Percentiles rank a stretch among this genome's conserved stretches.
Conservation (phyloP, 2,888 invertebrate species). For the Gortyna flavago region DNA sequence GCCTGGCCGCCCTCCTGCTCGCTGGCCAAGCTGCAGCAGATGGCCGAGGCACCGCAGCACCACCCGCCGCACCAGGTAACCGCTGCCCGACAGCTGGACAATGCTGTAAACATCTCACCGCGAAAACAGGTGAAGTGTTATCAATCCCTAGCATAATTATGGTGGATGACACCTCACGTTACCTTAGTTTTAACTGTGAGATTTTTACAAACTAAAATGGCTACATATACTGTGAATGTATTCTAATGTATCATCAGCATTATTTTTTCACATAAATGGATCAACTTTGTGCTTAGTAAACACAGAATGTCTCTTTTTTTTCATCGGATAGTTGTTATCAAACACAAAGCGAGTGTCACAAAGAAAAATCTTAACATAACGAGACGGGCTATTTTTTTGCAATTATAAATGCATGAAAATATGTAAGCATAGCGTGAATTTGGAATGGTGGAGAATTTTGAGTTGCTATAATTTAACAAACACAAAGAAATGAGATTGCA, state of each 20-base stretch:
- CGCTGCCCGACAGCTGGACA: too few relatives aligned
- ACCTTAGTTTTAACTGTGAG: not conserved
- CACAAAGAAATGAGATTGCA: not conserved
- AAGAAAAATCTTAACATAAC: not conserved
- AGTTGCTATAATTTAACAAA: not conserved
- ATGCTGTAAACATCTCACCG: not conserved
- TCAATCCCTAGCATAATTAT: not conserved
- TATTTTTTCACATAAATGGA: not conserved
- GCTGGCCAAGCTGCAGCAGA: constrained; percentile 97
- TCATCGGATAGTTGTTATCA: not conserved
- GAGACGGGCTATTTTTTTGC: not conserved
- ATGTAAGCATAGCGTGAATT: not conserved
- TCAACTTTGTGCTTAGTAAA: not conserved
- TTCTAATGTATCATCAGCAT: constrained; percentile 4
- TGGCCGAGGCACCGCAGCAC: constrained; percentile 94
- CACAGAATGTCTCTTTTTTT: not conserved
- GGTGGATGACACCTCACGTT: not conserved
- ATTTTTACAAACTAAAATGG: not conserved
- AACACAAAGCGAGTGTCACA: not conserved
- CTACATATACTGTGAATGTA: not conserved
- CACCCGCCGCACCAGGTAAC: constrained; percentile 82
- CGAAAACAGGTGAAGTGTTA: too few relatives aligned
- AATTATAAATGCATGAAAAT: not conserved
- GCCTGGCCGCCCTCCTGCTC: constrained; percentile 92
- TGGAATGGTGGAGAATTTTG: not conserved